Evolutionary conservation across 2,888 invertebrate species (phyloP), one percentile per base, ranked within the genome.

Genomic region (Meteorus colon): DNA sequence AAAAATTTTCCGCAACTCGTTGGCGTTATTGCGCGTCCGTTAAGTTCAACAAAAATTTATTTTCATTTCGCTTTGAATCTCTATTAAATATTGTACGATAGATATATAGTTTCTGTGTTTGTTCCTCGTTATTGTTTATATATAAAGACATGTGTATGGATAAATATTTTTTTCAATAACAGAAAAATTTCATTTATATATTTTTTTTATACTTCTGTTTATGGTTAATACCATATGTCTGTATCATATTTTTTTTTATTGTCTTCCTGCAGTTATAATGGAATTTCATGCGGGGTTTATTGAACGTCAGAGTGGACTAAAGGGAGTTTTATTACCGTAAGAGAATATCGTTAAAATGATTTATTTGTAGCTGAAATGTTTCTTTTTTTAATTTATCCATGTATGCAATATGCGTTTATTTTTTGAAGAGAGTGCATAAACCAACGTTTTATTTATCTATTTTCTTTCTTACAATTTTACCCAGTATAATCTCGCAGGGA

Each of bases 1-100:
- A 75, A 75, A 75, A 75, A 72, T 75, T 75, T 75, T 75, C 71
- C 60, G 71, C 71, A 75, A 71, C 71, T 66, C 66, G 16, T 71
- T 67, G 29, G 55, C 60, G 75, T 75, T 75, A 75, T 75, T 75
- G 75, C 71, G 59, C 19, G 19, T 4, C 75, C 75, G 66, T 75
- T 75, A 67, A 67, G 67, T 67, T 31, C 67, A 71, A 75, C 71
- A 29, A 29, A 67, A 75, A 75, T 75, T 75, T 72, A 75, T 75
- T 75, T 75, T 75, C 71, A 72, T 75, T 75, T 66, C 41, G 55
- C 65, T 71, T 66, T 72, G 71, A 75, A 75, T 75, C 71, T 72
- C 71, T 60, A 67, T 71, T 67, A 51, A 37, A 75, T 72, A 60
- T 71, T 71, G 66, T 24, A 55, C 34, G 10, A 48, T 65, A 37